Evolutionary conservation across 2,113 vertebrate species (phyloP), one percentile per base, ranked within the genome.

Genomic region (Maccullochella peelii): DNA sequence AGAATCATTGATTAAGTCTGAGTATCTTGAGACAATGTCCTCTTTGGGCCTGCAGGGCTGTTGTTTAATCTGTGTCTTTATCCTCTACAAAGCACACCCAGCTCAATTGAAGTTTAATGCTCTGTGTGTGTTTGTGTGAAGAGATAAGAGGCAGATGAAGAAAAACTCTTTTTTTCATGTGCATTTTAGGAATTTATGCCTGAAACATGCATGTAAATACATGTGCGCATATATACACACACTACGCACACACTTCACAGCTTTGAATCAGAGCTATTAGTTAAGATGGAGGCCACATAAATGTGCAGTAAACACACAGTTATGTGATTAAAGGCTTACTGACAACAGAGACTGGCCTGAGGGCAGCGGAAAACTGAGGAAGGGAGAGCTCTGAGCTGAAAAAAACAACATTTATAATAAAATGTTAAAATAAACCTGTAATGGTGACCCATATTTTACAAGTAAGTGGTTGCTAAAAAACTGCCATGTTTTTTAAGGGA

Each of bases 251-350:
- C 27, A 57, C n/a, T n/a, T 70, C 8, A 20, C 38, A 20, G 30
- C 16, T 49, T 44, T 77, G 57, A 72, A 21, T 68, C 9, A 21
- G n/a, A 73, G 50, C 68, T 59, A 52, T 77, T 73, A 69, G 63
- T 62, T 84, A 44, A 85, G 54, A 82, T 83, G 16, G 55, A 47
- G 18, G 44, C 30, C 62, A 65, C 68, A 80, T 82, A 66, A 50
- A 79, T 74, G 50, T 70, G 79, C 15, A 67, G 50, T 77, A 71
- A 79, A 85, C 62, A 77, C 0, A 89, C 44, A 49, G 59, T 73
- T 89, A 52, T 62, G 30, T 81, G 82, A 87, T 79, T 83, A 76
- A 83, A 83, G 77, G 70, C 75, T 77, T 79, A 40, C 59, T 69
- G 81, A 84, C 63, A 86, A 79, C 38, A 67, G 27, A 75, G 65